Percentiles rank a stretch among this genome's conserved stretches.
phyloP scores from a whole-genome alignment of 2,888 invertebrate genomes.

The Drosophila hamatofila region DNA sequence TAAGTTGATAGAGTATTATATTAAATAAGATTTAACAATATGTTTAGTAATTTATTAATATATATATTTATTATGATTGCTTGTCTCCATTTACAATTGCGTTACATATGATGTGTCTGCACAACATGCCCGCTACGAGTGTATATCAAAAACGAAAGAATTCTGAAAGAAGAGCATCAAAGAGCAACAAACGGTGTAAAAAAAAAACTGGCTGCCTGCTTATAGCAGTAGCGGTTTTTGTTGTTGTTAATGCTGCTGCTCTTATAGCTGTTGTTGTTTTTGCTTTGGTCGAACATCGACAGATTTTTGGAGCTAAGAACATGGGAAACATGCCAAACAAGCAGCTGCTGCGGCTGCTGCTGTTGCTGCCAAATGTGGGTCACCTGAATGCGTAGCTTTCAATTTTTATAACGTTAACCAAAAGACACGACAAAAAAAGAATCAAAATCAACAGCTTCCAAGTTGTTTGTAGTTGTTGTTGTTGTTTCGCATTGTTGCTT shows the following conservation, averaged over 20 bases:
- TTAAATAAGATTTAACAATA: not conserved
- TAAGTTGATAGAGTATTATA: not conserved
- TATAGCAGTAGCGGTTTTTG: constrained; percentile 31
- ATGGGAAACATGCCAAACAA: constrained; percentile 52
- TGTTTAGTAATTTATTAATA: not conserved
- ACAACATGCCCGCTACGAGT: not conserved
- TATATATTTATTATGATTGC: too few relatives aligned
- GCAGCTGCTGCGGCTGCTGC: constrained; percentile 37
- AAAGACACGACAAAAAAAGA: constrained; percentile 41
- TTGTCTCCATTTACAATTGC: not conserved
- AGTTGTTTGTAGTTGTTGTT: constrained; percentile 14
- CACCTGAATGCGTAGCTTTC: constrained; percentile 77
- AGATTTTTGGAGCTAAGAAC: constrained; percentile 56
- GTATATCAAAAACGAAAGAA: not conserved
- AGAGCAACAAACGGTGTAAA: constrained; percentile 27
- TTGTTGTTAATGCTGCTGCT: constrained; percentile 25
- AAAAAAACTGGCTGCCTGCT: constrained; percentile 34
- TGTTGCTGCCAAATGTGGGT: constrained; percentile 62
- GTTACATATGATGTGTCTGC: not conserved
- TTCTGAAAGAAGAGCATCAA: constrained; percentile 39
- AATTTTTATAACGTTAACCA: constrained; percentile 74
- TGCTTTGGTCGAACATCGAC: constrained; percentile 43
- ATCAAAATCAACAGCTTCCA: constrained; percentile 33
- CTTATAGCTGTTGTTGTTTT: constrained; percentile 22
- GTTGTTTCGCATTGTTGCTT: constrained; percentile 24